Evolutionary conservation across 1,140 invertebrate species (phyloP).

Genomic region (Drosophila nebulosa): DNA sequence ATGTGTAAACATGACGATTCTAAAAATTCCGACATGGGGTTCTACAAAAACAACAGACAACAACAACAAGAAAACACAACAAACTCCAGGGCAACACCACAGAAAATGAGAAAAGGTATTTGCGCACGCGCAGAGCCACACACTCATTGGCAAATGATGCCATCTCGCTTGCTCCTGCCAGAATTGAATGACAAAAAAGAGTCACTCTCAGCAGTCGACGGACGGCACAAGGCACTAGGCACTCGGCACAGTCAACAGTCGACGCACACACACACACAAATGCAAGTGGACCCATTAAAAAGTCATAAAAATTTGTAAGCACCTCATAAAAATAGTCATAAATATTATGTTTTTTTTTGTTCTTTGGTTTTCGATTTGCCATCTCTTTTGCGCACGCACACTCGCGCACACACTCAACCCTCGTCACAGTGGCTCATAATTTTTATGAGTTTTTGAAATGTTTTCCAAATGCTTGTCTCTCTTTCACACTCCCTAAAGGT

Average conservation of each 20-base stretch:
- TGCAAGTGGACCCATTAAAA: slow-evolving; percentile 77
- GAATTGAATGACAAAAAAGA: slow-evolving; percentile 8
- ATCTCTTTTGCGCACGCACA: slow-evolving; percentile 16
- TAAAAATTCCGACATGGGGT: slow-evolving; percentile 41
- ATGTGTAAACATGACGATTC: slow-evolving; percentile 64
- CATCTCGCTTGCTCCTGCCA: background rate
- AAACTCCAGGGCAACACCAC: slow-evolving; percentile 10
- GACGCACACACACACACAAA: slow-evolving; percentile 26
- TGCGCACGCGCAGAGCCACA: slow-evolving; percentile 76
- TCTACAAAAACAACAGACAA: slow-evolving; percentile 14
- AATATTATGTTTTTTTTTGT: slow-evolving; percentile 67
- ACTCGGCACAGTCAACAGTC: slow-evolving; percentile 7
- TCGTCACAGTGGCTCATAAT: slow-evolving; percentile 70
- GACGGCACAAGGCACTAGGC: background rate
- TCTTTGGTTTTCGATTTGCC: slow-evolving; percentile 7
- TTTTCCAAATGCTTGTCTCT: slow-evolving; percentile 50
- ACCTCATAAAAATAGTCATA: slow-evolving; percentile 81
- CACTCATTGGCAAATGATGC: slow-evolving; percentile 30
- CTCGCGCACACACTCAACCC: slow-evolving; percentile 36
- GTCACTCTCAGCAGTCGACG: slow-evolving; percentile 11
- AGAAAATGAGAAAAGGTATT: slow-evolving; percentile 64
- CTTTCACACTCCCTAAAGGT: slow-evolving; percentile 44
- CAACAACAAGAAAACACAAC: slow-evolving; percentile 3
- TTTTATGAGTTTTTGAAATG: slow-evolving; percentile 78
- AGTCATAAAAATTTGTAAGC: slow-evolving; percentile 81